A percentile compares a stretch with the other conserved stretches of the same genome.
phyloP scores from a whole-genome alignment of 2,113 vertebrate genomes.

The Hippocampus mohnikei region DNA sequence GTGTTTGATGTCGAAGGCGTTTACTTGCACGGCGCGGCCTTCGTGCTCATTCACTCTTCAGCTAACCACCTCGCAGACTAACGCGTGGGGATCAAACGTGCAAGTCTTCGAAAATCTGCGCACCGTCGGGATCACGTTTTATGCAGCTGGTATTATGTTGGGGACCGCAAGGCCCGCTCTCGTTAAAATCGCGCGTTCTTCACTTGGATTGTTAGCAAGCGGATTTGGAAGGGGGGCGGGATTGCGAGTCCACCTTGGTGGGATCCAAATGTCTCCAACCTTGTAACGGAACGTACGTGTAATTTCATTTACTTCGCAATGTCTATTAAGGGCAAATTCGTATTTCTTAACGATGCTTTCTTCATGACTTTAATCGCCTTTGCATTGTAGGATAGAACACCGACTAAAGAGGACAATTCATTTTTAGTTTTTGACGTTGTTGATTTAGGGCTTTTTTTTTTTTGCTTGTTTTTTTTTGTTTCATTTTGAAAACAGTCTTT shows the following conservation, averaged over 20 bases:
- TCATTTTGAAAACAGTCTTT: not conserved
- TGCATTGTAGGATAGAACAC: not conserved
- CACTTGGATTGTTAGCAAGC: slow-evolving; percentile 31
- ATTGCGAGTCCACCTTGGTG: slow-evolving; percentile 29
- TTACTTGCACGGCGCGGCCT: slow-evolving; percentile 61
- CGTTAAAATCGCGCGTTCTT: not conserved
- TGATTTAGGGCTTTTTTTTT: too few relatives aligned
- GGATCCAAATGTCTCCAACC: not conserved
- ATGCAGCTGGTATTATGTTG: not conserved
- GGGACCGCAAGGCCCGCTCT: too few relatives aligned
- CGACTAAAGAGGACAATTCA: not conserved
- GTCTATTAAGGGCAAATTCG: not conserved
- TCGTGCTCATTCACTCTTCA: slow-evolving; percentile 21
- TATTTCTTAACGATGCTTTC: not conserved
- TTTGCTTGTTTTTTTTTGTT: too few relatives aligned
- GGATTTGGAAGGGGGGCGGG: slow-evolving; percentile 70
- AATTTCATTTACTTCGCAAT: not conserved
- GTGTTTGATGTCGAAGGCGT: slow-evolving; percentile 46
- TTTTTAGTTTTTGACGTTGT: not conserved
- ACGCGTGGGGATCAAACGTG: not conserved
- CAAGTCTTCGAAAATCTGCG: accelerated
- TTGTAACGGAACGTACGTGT: not conserved
- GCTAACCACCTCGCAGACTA: slow-evolving; percentile 30
- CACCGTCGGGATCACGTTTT: not conserved
- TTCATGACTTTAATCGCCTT: not conserved